phyloP scores from a whole-genome alignment of 2,113 vertebrate genomes.

The Octodon degus region DNA sequence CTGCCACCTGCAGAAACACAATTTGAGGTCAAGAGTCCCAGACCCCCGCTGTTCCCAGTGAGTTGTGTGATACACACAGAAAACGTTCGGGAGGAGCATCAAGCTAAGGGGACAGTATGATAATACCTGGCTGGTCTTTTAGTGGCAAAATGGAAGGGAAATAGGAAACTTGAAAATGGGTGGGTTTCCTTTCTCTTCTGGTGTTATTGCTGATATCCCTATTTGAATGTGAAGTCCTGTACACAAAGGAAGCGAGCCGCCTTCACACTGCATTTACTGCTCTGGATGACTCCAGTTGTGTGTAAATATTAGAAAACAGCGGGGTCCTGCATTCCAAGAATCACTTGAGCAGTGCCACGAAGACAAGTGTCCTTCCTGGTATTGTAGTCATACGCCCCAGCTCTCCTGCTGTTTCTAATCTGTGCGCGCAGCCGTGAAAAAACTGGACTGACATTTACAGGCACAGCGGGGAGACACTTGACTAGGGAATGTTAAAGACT shows the following conservation, averaged over 20 bases:
- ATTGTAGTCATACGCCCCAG: slow-evolving; percentile 93
- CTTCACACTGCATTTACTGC: slow-evolving; percentile 89
- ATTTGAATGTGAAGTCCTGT: slow-evolving; percentile 85
- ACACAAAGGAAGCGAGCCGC: slow-evolving; percentile 87
- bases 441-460: slow-evolving; percentile 99
- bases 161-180: slow-evolving; percentile 25
- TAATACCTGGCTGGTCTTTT: slow-evolving; percentile 23
- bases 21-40: neutral
- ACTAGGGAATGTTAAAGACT: slow-evolving; percentile 96
- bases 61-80: neutral
- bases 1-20: neutral
- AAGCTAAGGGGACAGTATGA: neutral
- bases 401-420: slow-evolving; percentile 99
- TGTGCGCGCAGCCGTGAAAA: slow-evolving; percentile 97
- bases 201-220: slow-evolving; percentile 79
- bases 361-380: slow-evolving; percentile 96
- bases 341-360: slow-evolving; percentile 93
- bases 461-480: slow-evolving; percentile 96
- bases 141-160: slow-evolving; percentile 50
- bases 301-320: slow-evolving; percentile 99
- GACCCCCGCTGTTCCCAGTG: neutral
- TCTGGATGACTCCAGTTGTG: slow-evolving; percentile 95
- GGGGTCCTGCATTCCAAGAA: slow-evolving; percentile 94
- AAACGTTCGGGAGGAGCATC: neutral
- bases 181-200: neutral